Evolutionary conservation across 2,888 invertebrate species (phyloP), one percentile per base, ranked within the genome.

Genomic region (Drosophila gaucha): DNA sequence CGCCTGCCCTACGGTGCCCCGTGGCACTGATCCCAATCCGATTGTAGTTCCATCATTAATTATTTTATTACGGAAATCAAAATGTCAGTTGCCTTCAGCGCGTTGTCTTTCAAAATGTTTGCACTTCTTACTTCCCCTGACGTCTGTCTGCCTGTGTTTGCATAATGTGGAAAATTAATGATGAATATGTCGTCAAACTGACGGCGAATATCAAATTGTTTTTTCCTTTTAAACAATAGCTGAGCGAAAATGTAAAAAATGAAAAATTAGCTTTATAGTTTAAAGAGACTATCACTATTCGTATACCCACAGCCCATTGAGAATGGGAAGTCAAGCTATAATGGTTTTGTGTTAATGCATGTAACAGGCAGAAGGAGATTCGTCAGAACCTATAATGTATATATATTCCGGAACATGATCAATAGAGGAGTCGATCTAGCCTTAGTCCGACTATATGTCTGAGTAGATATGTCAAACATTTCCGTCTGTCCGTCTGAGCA

Each of bases 11-110:
- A 38, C 35, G 20, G 46, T 38, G 28, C 9, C 6, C 43, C 36
- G 33, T 52, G 64, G 78, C 67, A 60, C 65, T 86, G 86, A 82
- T 82, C 82, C 86, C 69, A 70, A 75, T 82, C 63, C 80, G 74
- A 80, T 65, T 73, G 64, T 30, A 39, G 16, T 66, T 43, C 36
- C 59, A 80, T 89, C 88, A 86, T 86, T 86, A 86, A 86, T 86
- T 86, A 86, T 79, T 85, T 89, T 88, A 89, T 89, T 87, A 82
- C 88, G 88, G 79, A 85, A 89, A 89, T 85, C 89, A 82, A 87
- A 89, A 87, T 88, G 89, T 89, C 85, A 89, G 89, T 65, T 55
- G 62, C 73, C 83, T 80, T 88, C 88, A 86, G 58, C 87, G 54
- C 68, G 14, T 52, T 33, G 67, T 65, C 24, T 50, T 58, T 75